Percentiles rank a stretch among this genome's conserved stretches.
Evolutionary conservation across 2,888 invertebrate genomes (phyloP).

Genomic region (Drosophila trichaetosa): DNA sequence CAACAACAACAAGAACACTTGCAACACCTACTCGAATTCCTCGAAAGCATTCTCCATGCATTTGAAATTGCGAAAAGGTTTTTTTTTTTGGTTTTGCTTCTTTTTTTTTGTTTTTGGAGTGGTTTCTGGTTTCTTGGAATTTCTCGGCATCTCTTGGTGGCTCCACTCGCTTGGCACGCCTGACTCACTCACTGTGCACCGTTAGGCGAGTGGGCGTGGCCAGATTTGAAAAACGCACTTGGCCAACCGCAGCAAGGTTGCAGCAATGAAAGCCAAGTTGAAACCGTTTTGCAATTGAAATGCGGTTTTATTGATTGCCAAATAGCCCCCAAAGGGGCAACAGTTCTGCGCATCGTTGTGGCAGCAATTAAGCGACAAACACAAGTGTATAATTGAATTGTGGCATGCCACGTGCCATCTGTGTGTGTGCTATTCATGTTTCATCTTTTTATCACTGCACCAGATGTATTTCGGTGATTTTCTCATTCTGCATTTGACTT

Average conservation of each 20-base stretch:
- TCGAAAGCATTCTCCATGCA: background rate
- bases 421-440: background rate
- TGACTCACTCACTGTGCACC: background rate
- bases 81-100: background rate
- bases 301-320: conserved; percentile 41
- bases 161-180: background rate
- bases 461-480: background rate
- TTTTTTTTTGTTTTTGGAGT: conserved; percentile 15
- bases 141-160: conserved; percentile 4
- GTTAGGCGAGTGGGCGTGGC: conserved; percentile 17
- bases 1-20: background rate
- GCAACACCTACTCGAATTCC: conserved; percentile 8
- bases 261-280: conserved; percentile 51
- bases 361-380: background rate
- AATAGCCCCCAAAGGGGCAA: background rate
- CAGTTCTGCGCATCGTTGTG: background rate
- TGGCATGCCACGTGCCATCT: background rate
- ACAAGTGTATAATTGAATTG: background rate
- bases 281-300: conserved; percentile 43
- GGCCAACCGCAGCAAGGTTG: conserved; percentile 4
- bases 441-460: background rate
- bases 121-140: conserved; percentile 22
- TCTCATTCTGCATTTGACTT: background rate
- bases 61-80: conserved; percentile 31
- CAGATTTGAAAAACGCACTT: conserved; percentile 3